Conservation (phyloP, 2,113 vertebrate genomes). For the Chaetorhynchus papuensis region DNA sequence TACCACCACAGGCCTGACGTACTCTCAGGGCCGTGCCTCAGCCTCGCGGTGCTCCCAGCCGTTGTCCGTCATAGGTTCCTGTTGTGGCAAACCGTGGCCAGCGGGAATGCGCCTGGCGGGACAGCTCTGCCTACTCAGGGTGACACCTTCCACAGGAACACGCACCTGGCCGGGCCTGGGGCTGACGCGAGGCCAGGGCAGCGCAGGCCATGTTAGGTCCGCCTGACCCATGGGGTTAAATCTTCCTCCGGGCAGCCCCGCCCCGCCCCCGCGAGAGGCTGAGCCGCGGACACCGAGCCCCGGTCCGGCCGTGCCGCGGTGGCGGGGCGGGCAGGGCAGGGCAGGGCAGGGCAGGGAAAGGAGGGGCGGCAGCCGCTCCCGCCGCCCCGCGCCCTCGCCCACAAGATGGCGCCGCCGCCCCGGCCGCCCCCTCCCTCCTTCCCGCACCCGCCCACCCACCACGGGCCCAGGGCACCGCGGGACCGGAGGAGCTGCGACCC, state of each 20-base stretch:
- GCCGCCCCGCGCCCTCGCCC: background rate
- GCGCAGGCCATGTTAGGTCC: fast-evolving
- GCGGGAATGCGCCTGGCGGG: background rate
- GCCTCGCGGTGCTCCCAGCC: fast-evolving
- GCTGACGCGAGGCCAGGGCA: background rate
- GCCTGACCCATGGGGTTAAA: background rate
- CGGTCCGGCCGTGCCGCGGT: too few relatives aligned
- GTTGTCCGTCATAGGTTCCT: background rate
- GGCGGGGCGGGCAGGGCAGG: background rate
- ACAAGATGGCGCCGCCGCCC: conserved; percentile 41
- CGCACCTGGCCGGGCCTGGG: background rate
- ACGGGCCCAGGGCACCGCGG: background rate
- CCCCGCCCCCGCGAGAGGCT: fast-evolving
- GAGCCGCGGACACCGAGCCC: background rate
- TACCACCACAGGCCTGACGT: background rate
- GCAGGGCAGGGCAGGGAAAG: too few relatives aligned
- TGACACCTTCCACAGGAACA: background rate
- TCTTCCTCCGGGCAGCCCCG: too few relatives aligned
- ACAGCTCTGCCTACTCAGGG: background rate
- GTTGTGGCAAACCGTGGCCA: fast-evolving
- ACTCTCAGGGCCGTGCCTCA: background rate
- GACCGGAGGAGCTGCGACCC: background rate
- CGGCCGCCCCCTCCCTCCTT: background rate
- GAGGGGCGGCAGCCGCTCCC: background rate
- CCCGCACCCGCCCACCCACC: background rate